phyloP scores from a whole-genome alignment of 2,797 vertebrate species.

The Aldrovandia affinis region DNA sequence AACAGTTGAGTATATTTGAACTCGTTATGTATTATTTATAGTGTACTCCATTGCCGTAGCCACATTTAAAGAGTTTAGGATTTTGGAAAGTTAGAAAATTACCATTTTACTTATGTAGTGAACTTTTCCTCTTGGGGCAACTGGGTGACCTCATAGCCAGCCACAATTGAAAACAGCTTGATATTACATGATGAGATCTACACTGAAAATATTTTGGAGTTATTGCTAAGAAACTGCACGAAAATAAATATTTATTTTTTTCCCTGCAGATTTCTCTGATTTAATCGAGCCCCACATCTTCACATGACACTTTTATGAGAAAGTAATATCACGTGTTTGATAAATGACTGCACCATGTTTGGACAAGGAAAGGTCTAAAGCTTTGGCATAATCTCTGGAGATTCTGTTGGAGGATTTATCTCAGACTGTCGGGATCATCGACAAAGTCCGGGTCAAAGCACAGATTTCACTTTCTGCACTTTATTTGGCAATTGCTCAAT shows the following conservation, averaged over 20 bases:
- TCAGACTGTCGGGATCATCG: neutral
- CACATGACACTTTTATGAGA: slow-evolving; percentile 1
- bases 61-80: neutral
- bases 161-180: neutral
- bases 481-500: slow-evolving; percentile 9
- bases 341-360: neutral
- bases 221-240: neutral
- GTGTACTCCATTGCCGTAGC: neutral
- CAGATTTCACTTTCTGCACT: neutral
- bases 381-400: neutral
- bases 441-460: neutral
- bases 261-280: neutral
- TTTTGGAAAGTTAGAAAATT: neutral
- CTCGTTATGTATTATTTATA: neutral
- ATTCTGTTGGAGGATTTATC: neutral
- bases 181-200: neutral
- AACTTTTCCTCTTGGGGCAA: neutral
- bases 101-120: neutral
- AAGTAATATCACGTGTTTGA: neutral
- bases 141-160: neutral
- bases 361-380: neutral
- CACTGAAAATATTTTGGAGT: neutral
- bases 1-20: too few relatives aligned
- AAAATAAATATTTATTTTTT: neutral
- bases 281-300: slow-evolving; percentile 12